These are phyloP conservation scores for Lochmaea capreae DNA, from an alignment of 2,888 invertebrate genomes.

Conservation along the genomic window DNA sequence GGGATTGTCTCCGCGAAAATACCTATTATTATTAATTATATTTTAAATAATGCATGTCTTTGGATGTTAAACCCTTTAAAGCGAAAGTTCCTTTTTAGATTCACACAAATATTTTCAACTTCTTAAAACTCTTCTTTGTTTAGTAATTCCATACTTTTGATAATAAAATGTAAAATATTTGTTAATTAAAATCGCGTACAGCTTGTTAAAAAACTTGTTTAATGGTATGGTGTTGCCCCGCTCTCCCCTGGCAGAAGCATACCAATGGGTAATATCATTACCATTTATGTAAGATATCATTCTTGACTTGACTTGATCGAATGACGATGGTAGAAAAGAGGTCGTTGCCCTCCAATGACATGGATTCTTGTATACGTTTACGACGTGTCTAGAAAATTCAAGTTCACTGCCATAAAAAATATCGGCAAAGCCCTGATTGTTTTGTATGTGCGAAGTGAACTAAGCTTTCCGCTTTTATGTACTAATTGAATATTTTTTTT, in stretches of 20 bases:
- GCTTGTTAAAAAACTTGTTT: too few species aligned
- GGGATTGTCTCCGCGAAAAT: too few species aligned
- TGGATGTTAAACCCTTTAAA: too few species aligned
- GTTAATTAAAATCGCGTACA: not conserved
- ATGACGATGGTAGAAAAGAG: slow-evolving; percentile 26
- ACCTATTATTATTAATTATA: too few species aligned
- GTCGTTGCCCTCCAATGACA: slow-evolving; percentile 28
- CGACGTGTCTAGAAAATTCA: slow-evolving; percentile 27
- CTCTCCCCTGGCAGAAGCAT: slow-evolving; percentile 5
- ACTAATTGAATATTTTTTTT: not conserved
- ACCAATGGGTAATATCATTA: slow-evolving; percentile 24
- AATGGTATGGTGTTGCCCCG: not conserved
- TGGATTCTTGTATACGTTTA: slow-evolving; percentile 21
- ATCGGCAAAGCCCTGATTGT: not conserved
- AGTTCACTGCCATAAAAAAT: slow-evolving; percentile 27
- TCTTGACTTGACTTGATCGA: slow-evolving; percentile 19
- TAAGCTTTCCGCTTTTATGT: not conserved
- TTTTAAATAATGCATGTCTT: too few species aligned
- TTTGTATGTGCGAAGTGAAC: not conserved
- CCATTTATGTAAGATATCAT: slow-evolving; percentile 36
- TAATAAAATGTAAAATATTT: not conserved
- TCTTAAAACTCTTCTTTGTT: too few species aligned
- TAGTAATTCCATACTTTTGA: too few species aligned
- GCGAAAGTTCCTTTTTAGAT: too few species aligned
- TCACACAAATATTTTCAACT: too few species aligned